Percentiles rank a stretch among this genome's conserved stretches.
Evolutionary conservation across 2,888 invertebrate genomes (phyloP).

Genomic region (Cantharis rufa): DNA sequence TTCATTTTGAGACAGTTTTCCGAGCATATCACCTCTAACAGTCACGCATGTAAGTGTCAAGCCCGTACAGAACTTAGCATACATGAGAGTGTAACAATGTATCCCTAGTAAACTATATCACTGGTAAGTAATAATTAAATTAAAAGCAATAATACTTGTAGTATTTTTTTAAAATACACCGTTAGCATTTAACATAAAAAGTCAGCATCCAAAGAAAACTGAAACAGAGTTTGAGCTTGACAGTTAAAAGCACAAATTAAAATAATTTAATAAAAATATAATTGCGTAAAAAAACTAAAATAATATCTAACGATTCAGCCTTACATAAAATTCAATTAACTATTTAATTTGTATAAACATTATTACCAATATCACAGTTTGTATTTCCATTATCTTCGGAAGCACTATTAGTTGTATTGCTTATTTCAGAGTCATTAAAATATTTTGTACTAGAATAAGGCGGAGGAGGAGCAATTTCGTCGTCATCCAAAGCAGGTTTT

Average conservation of each 20-base stretch:
- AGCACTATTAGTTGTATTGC: conserved; percentile 7
- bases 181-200: neutral
- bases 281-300: neutral
- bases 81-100: too few relatives aligned
- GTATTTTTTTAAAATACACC: neutral
- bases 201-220: neutral
- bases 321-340: neutral
- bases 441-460: conserved; percentile 22
- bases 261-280: neutral
- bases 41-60: too few relatives aligned
- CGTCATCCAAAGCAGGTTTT: conserved; percentile 4
- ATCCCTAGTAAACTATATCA: too few relatives aligned
- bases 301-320: neutral
- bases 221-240: neutral
- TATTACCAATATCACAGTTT: conserved; percentile 13
- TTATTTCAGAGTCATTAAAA: conserved; percentile 4
- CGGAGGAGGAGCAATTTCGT: conserved; percentile 19
- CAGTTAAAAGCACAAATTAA: neutral
- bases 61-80: too few relatives aligned
- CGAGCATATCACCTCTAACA: too few relatives aligned
- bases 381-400: conserved; percentile 3
- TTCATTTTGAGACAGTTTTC: too few relatives aligned
- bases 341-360: neutral
- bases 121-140: neutral
- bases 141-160: neutral